Base-by-base conservation (phyloP, 2,888 invertebrate species). In the Lasioglossum villosulum region DNA sequence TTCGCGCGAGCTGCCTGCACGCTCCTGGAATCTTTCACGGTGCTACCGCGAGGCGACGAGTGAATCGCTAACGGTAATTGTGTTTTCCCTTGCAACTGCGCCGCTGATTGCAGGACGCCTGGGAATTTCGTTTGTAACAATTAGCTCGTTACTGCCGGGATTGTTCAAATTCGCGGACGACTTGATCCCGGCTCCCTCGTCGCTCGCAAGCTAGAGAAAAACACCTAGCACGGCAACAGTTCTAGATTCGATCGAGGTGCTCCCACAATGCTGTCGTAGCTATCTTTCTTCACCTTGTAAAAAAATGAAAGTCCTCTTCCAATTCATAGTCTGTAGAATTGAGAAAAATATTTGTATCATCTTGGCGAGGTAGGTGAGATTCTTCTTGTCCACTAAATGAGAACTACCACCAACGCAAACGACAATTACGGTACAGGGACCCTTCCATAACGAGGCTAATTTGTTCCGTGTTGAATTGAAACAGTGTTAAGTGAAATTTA, bases 11-110 rank as follows among this genome's bases (percentile, higher is more conserved):
- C 16, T 12, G 66, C 34, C 19, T 3, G 66, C 66, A 34, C 16
- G 48, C 48, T 48, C 71, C 39, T 27, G 74, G 63, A 56, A 84
- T 82, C 84, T 82, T 80, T 72, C 76, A 34, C 56, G 63, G 23
- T 59, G 75, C 48, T 27, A 66, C 63, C 63, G 42, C 42, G 63
- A 76, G 56, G 80, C 81, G 75, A 83, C 78, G 76, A 78, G 63
- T 34, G 75, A 78, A 68, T 82, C 82, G 48, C 75, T 70, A 52
- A 78, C 73, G 82, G 76, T 84, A 84, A 82, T 84, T 82, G 78
- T 82, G 84, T 78, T 73, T 68, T 74, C 79, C 52, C 77, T 30
- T 37, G 68, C 39, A 74, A 52, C 70, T 75, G 71, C 30, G 75
- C 19, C 27, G 37, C 73, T 80, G 71, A 78, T 73, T 79, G 75